Conservation (phyloP, 2,113 vertebrate species). For the Gorsachius goisagi region DNA sequence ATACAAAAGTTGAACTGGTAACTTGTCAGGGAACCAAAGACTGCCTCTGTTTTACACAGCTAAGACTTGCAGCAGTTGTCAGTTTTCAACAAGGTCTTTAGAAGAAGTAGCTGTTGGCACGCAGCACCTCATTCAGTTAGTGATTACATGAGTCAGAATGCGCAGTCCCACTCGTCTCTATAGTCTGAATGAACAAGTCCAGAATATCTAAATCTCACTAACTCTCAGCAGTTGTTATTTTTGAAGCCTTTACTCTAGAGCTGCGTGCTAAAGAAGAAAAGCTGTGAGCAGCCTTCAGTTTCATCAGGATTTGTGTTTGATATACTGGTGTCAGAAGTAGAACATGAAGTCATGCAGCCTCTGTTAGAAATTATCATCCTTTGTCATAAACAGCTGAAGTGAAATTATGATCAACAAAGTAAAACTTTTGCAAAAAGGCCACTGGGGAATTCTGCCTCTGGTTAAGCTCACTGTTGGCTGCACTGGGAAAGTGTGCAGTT, state of each 20-base stretch:
- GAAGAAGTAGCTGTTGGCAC: neutral
- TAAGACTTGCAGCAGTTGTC: neutral
- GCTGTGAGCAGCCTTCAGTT: neutral
- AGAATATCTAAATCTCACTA: neutral
- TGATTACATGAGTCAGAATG: neutral
- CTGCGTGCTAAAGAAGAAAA: neutral
- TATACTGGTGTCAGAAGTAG: neutral
- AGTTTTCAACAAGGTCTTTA: neutral
- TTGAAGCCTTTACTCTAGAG: neutral
- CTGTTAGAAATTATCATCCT: neutral
- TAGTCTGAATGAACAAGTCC: neutral
- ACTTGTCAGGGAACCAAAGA: neutral
- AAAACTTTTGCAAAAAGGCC: neutral
- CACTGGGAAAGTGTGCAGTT: neutral
- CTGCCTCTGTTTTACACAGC: neutral
- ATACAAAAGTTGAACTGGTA: neutral
- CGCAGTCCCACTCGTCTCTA: neutral
- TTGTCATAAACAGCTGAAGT: neutral
- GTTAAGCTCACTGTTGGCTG: neutral
- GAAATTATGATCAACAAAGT: neutral
- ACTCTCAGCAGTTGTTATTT: neutral
- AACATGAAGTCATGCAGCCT: neutral
- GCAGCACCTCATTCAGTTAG: accelerated
- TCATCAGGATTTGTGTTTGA: neutral
- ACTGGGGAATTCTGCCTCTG: neutral